Conservation (phyloP, 2,113 vertebrate species). For the Polypterus bichir region DNA sequence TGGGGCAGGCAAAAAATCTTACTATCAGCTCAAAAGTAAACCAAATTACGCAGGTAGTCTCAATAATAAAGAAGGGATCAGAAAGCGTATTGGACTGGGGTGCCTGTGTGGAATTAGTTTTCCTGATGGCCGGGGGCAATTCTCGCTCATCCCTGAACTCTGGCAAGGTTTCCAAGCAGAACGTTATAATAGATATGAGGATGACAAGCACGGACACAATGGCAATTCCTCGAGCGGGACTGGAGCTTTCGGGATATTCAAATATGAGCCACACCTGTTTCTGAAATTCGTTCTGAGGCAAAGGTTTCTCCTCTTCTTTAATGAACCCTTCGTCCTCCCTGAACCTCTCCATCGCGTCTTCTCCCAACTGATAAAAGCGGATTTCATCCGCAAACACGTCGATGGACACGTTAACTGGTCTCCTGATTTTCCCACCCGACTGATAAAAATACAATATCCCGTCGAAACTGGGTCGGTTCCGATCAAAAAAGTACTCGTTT, state of each 20-base stretch:
- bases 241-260: conserved; percentile 87
- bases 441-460: conserved; percentile 92
- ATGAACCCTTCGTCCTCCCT: conserved; percentile 89
- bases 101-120: conserved; percentile 43
- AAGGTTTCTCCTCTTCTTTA: conserved; percentile 77
- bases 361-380: conserved; percentile 84
- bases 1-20: conserved; percentile 87
- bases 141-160: conserved; percentile 87
- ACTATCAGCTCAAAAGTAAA: conserved; percentile 92
- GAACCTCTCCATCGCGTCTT: conserved; percentile 85
- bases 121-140: conserved; percentile 41
- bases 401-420: conserved; percentile 84
- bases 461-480: conserved; percentile 89
- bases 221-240: conserved; percentile 76
- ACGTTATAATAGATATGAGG: conserved; percentile 90
- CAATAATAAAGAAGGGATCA: conserved; percentile 89
- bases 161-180: conserved; percentile 88
- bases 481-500: conserved; percentile 97
- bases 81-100: conserved; percentile 60
- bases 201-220: conserved; percentile 91
- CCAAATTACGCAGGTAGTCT: conserved; percentile 94
- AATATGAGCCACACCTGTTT: conserved; percentile 97
- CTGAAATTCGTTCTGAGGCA: conserved; percentile 78
- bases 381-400: conserved; percentile 91
- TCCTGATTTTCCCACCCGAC: conserved; percentile 79